These are phyloP conservation scores for Labroides dimidiatus DNA, from an alignment of 2,797 vertebrate genomes.

Conservation along the genomic window DNA sequence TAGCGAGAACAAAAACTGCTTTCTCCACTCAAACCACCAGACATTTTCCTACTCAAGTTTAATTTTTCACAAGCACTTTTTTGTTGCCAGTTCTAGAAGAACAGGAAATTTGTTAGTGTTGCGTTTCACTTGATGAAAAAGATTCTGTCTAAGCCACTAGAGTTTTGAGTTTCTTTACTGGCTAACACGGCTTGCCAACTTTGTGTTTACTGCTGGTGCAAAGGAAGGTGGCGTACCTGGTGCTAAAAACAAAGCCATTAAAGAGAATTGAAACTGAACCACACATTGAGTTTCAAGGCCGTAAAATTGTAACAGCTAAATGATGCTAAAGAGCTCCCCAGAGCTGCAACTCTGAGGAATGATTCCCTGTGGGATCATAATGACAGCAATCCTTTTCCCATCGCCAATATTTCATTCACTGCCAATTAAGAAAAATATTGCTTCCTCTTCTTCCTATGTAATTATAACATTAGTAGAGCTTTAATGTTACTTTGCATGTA, in stretches of 20 bases:
- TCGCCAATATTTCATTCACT: constrained; percentile 35
- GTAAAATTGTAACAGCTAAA: constrained; percentile 4
- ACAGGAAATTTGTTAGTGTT: too few species aligned
- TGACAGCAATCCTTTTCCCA: constrained; percentile 29
- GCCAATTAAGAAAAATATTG: constrained; percentile 38
- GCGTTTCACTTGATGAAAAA: too few species aligned
- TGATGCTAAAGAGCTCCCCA: neutral
- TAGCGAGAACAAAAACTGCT: too few species aligned
- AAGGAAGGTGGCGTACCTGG: neutral
- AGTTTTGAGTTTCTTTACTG: neutral
- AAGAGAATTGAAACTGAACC: neutral
- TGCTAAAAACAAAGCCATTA: neutral
- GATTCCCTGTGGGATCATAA: constrained; percentile 15
- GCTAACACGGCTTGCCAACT: neutral
- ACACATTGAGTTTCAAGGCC: neutral
- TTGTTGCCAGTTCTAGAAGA: too few species aligned
- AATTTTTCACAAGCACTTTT: too few species aligned
- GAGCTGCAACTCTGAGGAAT: constrained; percentile 4
- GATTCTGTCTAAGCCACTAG: too few species aligned
- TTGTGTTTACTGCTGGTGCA: neutral
- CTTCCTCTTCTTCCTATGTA: constrained; percentile 30
- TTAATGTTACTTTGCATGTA: constrained; percentile 38
- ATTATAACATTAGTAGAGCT: constrained; percentile 62
- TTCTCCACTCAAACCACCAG: too few species aligned
- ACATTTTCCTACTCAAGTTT: too few species aligned